These are phyloP conservation scores for Tyria jacobaeae DNA, from an alignment of 2,888 invertebrate species.

Conservation along the genomic window DNA sequence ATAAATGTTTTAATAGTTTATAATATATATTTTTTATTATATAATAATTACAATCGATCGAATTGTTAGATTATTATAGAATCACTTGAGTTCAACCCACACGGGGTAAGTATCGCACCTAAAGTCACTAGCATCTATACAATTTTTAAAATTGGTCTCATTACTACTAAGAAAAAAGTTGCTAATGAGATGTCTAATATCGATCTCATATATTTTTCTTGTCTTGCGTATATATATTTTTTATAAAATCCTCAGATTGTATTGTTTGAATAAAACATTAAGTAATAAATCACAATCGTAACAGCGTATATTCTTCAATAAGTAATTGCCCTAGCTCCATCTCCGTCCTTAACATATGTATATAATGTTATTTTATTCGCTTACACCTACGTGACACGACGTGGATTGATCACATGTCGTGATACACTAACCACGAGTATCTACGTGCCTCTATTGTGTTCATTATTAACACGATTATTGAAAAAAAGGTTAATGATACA, in stretches of 20 bases:
- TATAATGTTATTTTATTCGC: constrained; percentile 43
- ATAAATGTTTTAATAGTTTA: too few relatives aligned
- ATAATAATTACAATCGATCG: too few relatives aligned
- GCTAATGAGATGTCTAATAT: background rate
- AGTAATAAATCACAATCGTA: constrained; percentile 14
- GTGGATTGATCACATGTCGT: constrained; percentile 45
- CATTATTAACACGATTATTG: constrained; percentile 8
- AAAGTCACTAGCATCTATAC: too few relatives aligned
- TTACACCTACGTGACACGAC: constrained; percentile 44
- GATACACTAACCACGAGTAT: constrained; percentile 32
- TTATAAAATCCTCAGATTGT: background rate
- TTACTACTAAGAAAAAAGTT: background rate
- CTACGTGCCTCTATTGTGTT: constrained; percentile 20
- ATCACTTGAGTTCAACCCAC: too few relatives aligned
- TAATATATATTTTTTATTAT: too few relatives aligned
- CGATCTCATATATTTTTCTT: background rate
- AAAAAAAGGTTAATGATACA: constrained; percentile 6
- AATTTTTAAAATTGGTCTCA: too few relatives aligned
- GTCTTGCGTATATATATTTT: too few relatives aligned
- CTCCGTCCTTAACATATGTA: constrained; percentile 34
- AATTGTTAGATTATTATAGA: too few relatives aligned
- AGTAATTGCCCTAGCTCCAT: constrained; percentile 33
- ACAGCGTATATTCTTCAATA: constrained; percentile 30
- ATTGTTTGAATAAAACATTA: background rate
- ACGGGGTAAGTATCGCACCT: too few relatives aligned